Evolutionary conservation across 1,140 invertebrate genomes (phyloP), one percentile per base, ranked within the genome.

Genomic region (Lepidostoma basale): DNA sequence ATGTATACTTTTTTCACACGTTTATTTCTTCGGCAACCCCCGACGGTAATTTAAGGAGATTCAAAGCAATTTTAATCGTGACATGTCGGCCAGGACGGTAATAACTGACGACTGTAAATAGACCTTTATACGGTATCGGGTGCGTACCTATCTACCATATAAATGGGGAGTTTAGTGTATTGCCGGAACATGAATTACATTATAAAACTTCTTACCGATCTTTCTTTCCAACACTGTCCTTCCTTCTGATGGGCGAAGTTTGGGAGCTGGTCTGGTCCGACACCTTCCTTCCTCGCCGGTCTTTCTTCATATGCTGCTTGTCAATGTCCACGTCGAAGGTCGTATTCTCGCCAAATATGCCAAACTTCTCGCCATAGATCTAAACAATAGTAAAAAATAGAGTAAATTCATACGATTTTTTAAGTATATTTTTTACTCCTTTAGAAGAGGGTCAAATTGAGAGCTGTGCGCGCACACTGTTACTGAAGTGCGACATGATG

Each of bases 321-420:
- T 72, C 83, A 1, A 68, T 69, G 33, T 85, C 83, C 16, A 81
- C 74, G 42, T 86, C 83, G 39, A 83, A 83, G 28, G 80, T 78
- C 26, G 81, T 76, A n/a, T 78, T 78, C 23, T 83, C 84, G 22
- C 86, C 85, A 4, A 86, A 74, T 9, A 90, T 82, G 0, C 92
- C 92, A 75, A 95, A 95, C 76, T 94, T 90, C 78, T 95, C 93
- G 1, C 93, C 93, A 76, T 95, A 96, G 40, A 92, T 87, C 87
- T 85, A 67, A 23, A 54, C 69, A 44, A 49, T 20, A 20, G 10
- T 8, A 10, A n/a, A 52, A n/a, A 3, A 16, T 54, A 36, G 3
- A 6, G 9, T 10, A 28, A 59, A 23, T 70, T 23, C 58, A 42
- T 36, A 56, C 8, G 2, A 18, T 49, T 8, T 36, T 5, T 49